Percentiles rank a stretch among this genome's conserved stretches.
Conservation (phyloP, 2,113 vertebrate genomes). For the Sinocyclocheilus grahami region DNA sequence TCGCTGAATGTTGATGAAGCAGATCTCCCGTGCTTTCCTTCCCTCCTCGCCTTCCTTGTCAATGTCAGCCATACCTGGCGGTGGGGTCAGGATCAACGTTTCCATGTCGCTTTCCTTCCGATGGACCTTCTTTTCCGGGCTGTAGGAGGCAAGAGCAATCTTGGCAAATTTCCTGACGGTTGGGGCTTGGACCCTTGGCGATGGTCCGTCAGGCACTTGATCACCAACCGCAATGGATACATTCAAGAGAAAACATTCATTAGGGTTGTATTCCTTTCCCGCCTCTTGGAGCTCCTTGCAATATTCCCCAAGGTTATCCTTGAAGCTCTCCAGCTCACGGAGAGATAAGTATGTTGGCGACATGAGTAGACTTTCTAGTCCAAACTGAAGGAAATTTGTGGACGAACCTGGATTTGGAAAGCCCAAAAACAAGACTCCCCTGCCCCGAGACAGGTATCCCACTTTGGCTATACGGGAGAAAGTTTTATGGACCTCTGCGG, state of each 20-base stretch:
- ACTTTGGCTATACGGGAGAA: conserved; percentile 97
- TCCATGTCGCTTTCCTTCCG: conserved; percentile 93
- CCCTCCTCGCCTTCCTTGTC: conserved; percentile 94
- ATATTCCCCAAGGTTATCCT: conserved; percentile 90
- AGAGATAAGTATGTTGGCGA: conserved; percentile 95
- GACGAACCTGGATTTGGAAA: conserved; percentile 91
- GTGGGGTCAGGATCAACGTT: conserved; percentile 93
- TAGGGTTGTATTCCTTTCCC: conserved; percentile 91
- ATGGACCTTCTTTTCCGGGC: conserved; percentile 85
- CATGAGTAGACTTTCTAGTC: conserved; percentile 90
- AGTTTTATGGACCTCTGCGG: conserved; percentile 88
- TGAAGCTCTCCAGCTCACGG: conserved; percentile 91
- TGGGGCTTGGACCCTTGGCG: conserved; percentile 83
- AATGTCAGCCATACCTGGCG: conserved; percentile 89
- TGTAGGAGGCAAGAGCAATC: conserved; percentile 92
- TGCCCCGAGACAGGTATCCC: conserved; percentile 93
- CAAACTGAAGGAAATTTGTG: conserved; percentile 90
- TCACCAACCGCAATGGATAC: conserved; percentile 95
- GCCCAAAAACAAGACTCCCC: conserved; percentile 92
- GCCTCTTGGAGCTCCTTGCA: conserved; percentile 89
- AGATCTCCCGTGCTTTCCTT: conserved; percentile 91
- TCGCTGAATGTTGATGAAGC: conserved; percentile 96
- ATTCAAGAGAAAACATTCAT: conserved; percentile 98
- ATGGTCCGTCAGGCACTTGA: conserved; percentile 82
- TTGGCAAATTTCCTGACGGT: conserved; percentile 97